These are phyloP conservation scores for Drosophila kambysellisi DNA, from an alignment of 2,888 invertebrate genomes.

Conservation along the genomic window DNA sequence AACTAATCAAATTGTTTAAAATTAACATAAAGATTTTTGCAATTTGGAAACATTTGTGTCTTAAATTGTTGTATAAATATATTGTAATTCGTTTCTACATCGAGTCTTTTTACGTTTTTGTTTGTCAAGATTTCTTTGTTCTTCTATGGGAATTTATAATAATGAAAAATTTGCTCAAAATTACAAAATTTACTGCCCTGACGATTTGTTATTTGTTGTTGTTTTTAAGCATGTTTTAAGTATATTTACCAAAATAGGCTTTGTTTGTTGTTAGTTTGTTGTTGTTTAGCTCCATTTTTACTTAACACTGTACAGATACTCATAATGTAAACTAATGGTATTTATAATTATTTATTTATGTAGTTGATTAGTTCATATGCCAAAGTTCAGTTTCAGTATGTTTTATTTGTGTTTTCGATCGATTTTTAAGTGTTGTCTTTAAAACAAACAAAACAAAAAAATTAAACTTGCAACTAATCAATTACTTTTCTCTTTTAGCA, in stretches of 20 bases:
- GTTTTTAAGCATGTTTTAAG: constrained; percentile 37
- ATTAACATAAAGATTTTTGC: constrained; percentile 54
- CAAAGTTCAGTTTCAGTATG: constrained; percentile 44
- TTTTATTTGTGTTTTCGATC: constrained; percentile 5
- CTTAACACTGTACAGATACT: constrained; percentile 79
- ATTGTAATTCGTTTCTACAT: constrained; percentile 58
- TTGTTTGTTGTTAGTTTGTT: constrained; percentile 41
- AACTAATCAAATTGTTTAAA: constrained; percentile 62
- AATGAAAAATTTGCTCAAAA: constrained; percentile 43
- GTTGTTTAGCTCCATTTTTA: constrained; percentile 69
- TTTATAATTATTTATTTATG: constrained; percentile 70
- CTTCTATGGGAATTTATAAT: constrained; percentile 39
- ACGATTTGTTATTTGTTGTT: constrained; percentile 43
- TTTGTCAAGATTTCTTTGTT: constrained; percentile 40
- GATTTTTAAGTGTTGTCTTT: constrained; percentile 3
- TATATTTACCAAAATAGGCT: constrained; percentile 73
- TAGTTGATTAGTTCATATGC: constrained; percentile 70
- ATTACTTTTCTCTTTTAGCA: constrained; percentile 28
- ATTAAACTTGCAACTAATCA: constrained; percentile 31
- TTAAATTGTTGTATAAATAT: constrained; percentile 63
- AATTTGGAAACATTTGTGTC: constrained; percentile 66
- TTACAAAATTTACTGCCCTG: constrained; percentile 62
- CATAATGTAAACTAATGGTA: constrained; percentile 75
- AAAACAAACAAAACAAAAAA: constrained; percentile 15
- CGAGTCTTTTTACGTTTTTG: constrained; percentile 59